A percentile compares a stretch with the other conserved stretches of the same genome.
Evolutionary conservation across 2,888 invertebrate species (phyloP).

Genomic region (Suillia variegata): DNA sequence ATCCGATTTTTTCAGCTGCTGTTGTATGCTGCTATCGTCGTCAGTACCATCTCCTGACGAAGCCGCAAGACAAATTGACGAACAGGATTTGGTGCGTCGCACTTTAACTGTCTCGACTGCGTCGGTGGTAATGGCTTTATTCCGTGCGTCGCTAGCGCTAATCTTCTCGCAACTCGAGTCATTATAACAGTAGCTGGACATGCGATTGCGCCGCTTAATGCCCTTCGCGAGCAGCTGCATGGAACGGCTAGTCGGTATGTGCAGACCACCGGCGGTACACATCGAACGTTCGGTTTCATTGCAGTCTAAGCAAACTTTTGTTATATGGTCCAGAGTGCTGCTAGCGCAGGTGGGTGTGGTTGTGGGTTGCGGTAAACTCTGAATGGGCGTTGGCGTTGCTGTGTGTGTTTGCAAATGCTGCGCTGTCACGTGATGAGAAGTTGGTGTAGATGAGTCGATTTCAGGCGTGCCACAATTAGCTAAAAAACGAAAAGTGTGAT

Average conservation of each 20-base stretch:
- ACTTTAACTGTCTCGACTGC: slow-evolving; percentile 56
- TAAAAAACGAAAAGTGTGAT: neutral
- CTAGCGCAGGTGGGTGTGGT: neutral
- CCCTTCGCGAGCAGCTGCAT: slow-evolving; percentile 65
- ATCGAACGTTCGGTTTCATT: slow-evolving; percentile 64
- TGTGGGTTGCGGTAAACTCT: no score
- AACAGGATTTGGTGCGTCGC: slow-evolving; percentile 70
- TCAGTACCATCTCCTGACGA: slow-evolving; percentile 35
- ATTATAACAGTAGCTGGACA: slow-evolving; percentile 70
- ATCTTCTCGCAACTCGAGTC: slow-evolving; percentile 51
- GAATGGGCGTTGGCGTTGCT: slow-evolving; percentile 14
- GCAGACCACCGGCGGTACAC: slow-evolving; percentile 67
- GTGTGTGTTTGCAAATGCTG: no score
- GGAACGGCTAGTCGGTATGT: slow-evolving; percentile 66
- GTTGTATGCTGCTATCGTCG: slow-evolving; percentile 23
- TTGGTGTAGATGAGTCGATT: slow-evolving; percentile 22
- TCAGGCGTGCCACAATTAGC: slow-evolving; percentile 25
- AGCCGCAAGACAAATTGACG: slow-evolving; percentile 63
- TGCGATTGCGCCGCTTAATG: slow-evolving; percentile 65
- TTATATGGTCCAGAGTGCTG: slow-evolving; percentile 31
- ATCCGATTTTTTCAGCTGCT: slow-evolving; percentile 28
- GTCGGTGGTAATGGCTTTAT: slow-evolving; percentile 56
- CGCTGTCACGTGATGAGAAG: slow-evolving; percentile 29
- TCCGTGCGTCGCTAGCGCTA: slow-evolving; percentile 35
- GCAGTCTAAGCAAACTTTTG: slow-evolving; percentile 48